These are phyloP conservation scores for Agrypnia vestita DNA, from an alignment of 1,140 invertebrate genomes.

Conservation along the genomic window DNA sequence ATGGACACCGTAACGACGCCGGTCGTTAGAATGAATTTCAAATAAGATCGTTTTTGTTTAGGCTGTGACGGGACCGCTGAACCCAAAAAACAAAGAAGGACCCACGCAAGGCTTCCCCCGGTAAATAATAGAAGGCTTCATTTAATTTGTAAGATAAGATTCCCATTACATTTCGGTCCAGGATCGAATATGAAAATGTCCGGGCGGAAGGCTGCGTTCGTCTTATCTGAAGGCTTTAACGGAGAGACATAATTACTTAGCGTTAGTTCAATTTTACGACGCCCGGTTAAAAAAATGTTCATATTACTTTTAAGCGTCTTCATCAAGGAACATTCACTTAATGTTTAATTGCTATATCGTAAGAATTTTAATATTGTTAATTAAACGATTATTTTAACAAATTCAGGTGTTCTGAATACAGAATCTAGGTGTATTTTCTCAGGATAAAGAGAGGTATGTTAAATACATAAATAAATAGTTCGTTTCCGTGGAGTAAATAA, in stretches of 20 bases:
- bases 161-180: conserved; percentile 12
- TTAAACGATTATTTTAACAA: too few relatives aligned
- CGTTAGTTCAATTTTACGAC: background rate
- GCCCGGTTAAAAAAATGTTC: background rate
- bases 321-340: too few relatives aligned
- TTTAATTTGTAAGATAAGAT: conserved; percentile 42
- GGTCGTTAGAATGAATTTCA: conserved; percentile 58
- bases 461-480: too few relatives aligned
- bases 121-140: conserved; percentile 21
- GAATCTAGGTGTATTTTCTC: too few relatives aligned
- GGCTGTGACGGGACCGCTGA: conserved; percentile 24
- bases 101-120: background rate
- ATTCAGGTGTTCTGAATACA: too few relatives aligned
- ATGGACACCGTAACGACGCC: conserved; percentile 54
- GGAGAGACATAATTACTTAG: background rate
- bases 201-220: background rate
- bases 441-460: too few relatives aligned
- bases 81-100: conserved; percentile 39
- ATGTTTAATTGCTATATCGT: too few relatives aligned
- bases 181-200: conserved; percentile 27
- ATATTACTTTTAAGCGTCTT: background rate
- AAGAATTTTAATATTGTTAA: too few relatives aligned
- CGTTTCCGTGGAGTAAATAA: too few relatives aligned
- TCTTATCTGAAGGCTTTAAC: conserved; percentile 3
- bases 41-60: conserved; percentile 45